phyloP scores from a whole-genome alignment of 2,888 invertebrate species.

The Drosophila nr. medialis region DNA sequence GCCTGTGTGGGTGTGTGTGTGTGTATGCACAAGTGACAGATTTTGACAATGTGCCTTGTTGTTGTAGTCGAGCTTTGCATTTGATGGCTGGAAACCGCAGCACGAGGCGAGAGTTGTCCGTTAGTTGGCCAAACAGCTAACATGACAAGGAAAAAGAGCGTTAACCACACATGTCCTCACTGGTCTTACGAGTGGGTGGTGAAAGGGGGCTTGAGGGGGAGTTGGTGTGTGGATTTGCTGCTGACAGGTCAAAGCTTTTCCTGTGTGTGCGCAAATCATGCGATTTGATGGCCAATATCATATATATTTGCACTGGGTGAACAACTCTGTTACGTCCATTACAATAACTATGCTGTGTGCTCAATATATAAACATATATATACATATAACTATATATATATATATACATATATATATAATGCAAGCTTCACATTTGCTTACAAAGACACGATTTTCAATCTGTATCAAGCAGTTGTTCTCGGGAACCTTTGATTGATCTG shows the following conservation, averaged over 20 bases:
- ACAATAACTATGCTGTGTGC: neutral
- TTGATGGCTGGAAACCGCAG: conserved; percentile 49
- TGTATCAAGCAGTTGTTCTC: too few relatives aligned
- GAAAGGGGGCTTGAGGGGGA: accelerated
- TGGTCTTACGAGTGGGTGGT: conserved; percentile 33
- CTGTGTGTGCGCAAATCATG: conserved; percentile 37
- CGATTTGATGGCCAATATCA: neutral
- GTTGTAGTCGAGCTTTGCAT: conserved; percentile 41
- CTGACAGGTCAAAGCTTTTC: neutral
- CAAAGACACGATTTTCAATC: neutral
- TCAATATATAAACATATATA: too few relatives aligned
- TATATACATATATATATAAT: neutral
- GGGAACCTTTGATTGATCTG: too few relatives aligned
- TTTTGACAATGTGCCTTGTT: conserved; percentile 65
- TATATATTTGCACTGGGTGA: neutral
- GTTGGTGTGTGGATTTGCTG: neutral
- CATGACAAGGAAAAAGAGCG: conserved; percentile 61
- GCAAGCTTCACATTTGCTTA: too few relatives aligned
- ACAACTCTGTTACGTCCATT: neutral
- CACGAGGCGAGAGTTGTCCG: conserved; percentile 35
- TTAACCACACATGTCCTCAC: conserved; percentile 60
- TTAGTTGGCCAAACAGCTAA: conserved; percentile 38
- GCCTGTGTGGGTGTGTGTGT: conserved; percentile 7
- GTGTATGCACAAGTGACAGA: conserved; percentile 52
- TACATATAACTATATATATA: neutral